Evolutionary conservation across 2,888 invertebrate genomes (phyloP), one percentile per base, ranked within the genome.

Genomic region (Pharmacophagus antenor): DNA sequence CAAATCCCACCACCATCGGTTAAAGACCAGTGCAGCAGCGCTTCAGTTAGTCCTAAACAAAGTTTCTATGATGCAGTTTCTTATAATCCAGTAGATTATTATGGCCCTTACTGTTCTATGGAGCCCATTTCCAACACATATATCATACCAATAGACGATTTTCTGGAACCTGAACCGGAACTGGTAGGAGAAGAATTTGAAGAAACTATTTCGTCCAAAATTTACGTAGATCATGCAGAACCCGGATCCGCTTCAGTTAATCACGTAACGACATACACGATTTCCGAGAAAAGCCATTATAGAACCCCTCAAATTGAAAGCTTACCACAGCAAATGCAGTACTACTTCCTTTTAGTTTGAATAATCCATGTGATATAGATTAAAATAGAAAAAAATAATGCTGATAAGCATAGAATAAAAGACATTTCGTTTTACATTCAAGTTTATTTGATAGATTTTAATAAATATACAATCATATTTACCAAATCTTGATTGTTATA

Each of bases 301-400:
- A 85, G 71, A 66, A 80, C 79, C 0, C 88, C 89, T 0, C 77
- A 84, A 59, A 79, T 86, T 37, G 83, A 85, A 58, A 76, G 71
- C 27, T 65, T 90, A 27, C 89, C 90, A 1, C 80, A 89, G 63
- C 89, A 90, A 65, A 78, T 87, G 80, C 88, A 89, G 57, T 90
- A 90, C 64, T 80, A 77, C 52, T 89, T 88, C 67, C 79, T 79
- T 31, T 66, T 88, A 63, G 74, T 87, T 66, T 88, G 77, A 77
- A 62, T 47, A 21, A 49, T 1, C 18, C 37, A 53, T 42, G 47
- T 21, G 41, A 37, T 44, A 50, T 64, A 42, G 63, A 65, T 66
- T 42, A 23, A 22, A 56, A 25, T 20, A 37, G 12, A 21, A n/a
- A 17, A 25, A 52, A 37, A 48, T 18, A 47, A 48, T 5, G 12